These are phyloP conservation scores for Litocranius walleri DNA, from an alignment of 2,113 vertebrate species.

Conservation along the genomic window DNA sequence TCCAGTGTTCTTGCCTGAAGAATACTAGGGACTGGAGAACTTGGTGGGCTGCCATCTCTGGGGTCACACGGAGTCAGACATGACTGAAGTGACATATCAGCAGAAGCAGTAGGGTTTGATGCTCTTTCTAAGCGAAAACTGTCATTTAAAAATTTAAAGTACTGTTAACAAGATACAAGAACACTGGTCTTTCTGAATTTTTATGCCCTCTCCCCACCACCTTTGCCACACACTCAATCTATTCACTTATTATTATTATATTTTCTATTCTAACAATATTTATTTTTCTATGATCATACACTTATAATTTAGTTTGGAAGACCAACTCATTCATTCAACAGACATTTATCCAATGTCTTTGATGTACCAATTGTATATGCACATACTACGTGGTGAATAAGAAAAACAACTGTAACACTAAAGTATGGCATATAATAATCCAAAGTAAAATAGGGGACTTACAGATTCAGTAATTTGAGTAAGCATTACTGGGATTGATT, in stretches of 20 bases:
- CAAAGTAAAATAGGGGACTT: neutral
- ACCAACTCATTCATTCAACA: neutral
- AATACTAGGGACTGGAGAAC: no score
- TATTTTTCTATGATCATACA: neutral
- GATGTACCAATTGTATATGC: neutral
- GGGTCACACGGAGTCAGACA: fast-evolving
- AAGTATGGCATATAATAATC: neutral
- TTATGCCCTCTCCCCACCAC: neutral
- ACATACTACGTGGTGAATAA: neutral
- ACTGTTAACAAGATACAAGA: neutral
- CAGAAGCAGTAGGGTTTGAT: neutral
- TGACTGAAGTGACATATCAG: fast-evolving
- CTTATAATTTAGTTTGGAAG: neutral
- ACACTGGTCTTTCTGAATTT: neutral
- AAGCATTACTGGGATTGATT: neutral
- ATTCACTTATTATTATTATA: neutral
- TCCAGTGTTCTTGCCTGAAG: no score
- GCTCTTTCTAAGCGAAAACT: neutral
- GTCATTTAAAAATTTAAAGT: neutral
- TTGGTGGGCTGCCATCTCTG: neutral
- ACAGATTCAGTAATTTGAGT: neutral
- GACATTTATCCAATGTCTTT: neutral
- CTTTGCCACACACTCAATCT: neutral
- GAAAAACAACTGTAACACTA: neutral
- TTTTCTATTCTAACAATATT: neutral